phyloP scores from a whole-genome alignment of 2,888 invertebrate genomes.

The Zhengitettix transpicula region DNA sequence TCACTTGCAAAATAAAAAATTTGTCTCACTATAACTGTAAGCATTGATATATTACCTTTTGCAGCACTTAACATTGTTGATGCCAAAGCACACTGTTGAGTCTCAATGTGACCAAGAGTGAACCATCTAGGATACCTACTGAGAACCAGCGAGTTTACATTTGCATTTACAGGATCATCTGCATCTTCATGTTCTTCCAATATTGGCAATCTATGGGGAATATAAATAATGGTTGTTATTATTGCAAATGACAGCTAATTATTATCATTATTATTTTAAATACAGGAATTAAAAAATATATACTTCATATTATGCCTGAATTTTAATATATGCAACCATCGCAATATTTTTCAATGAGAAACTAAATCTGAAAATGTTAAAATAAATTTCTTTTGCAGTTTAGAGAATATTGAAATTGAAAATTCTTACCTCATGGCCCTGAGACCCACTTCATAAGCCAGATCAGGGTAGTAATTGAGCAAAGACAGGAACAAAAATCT shows the following conservation, averaged over 20 bases:
- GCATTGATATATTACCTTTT: constrained; percentile 33
- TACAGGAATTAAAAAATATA: too few relatives aligned
- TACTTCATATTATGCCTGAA: too few relatives aligned
- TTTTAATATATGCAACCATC: too few relatives aligned
- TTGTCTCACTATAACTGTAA: neutral
- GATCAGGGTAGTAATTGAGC: constrained; percentile 54
- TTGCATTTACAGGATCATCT: constrained; percentile 36
- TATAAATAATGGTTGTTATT: neutral
- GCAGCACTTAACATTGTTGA: constrained; percentile 58
- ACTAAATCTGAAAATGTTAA: neutral
- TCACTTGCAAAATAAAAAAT: neutral
- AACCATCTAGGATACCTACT: constrained; percentile 57
- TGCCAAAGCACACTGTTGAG: constrained; percentile 62
- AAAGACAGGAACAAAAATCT: constrained; percentile 62
- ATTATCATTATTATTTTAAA: too few relatives aligned
- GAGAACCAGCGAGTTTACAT: constrained; percentile 33
- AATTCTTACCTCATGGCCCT: constrained; percentile 47
- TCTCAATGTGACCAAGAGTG: constrained; percentile 62
- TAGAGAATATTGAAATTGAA: neutral
- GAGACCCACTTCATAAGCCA: constrained; percentile 63
- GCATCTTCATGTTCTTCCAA: constrained; percentile 53
- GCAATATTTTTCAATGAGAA: neutral
- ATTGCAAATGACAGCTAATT: too few relatives aligned
- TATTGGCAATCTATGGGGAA: constrained; percentile 38
- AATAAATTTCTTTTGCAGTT: neutral